Conservation (phyloP, 1,140 invertebrate genomes). For the Drosophila willistoni region DNA sequence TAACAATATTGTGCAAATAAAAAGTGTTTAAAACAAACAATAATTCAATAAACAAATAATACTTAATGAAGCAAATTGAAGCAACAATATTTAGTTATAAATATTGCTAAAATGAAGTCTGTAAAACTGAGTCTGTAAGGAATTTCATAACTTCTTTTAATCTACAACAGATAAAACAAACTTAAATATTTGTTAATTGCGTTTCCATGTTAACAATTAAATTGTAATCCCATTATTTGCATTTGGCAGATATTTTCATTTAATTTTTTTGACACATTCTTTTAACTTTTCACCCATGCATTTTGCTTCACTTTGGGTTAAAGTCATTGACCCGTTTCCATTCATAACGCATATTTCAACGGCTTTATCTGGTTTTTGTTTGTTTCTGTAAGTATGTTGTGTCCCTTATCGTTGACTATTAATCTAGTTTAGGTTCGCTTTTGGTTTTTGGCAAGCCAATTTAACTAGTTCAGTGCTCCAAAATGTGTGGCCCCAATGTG, state of each 20-base stretch:
- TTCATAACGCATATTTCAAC: slow-evolving; percentile 7
- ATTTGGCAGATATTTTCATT: no score
- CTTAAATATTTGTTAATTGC: no score
- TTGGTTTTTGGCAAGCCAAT: slow-evolving; percentile 40
- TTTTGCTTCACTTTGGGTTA: neutral
- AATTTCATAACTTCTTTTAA: no score
- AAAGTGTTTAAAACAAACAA: neutral
- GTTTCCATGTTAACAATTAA: no score
- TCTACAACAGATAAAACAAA: no score
- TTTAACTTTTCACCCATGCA: no score
- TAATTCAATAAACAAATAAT: slow-evolving; percentile 1
- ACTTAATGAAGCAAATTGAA: neutral
- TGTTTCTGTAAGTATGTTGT: slow-evolving; percentile 11
- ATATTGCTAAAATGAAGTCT: neutral
- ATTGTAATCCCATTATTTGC: no score
- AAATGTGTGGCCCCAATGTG: slow-evolving; percentile 58
- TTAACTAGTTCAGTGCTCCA: slow-evolving; percentile 47
- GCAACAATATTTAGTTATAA: neutral
- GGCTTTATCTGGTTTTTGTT: slow-evolving; percentile 22
- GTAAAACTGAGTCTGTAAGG: no score
- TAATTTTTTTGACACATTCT: no score
- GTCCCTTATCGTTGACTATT: slow-evolving; percentile 68
- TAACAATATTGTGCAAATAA: neutral
- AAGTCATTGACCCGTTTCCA: neutral
- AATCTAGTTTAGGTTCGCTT: slow-evolving; percentile 70